Percentiles rank a stretch among this genome's conserved stretches.
phyloP scores from a whole-genome alignment of 2,113 vertebrate genomes.

The Hoplias malabaricus region DNA sequence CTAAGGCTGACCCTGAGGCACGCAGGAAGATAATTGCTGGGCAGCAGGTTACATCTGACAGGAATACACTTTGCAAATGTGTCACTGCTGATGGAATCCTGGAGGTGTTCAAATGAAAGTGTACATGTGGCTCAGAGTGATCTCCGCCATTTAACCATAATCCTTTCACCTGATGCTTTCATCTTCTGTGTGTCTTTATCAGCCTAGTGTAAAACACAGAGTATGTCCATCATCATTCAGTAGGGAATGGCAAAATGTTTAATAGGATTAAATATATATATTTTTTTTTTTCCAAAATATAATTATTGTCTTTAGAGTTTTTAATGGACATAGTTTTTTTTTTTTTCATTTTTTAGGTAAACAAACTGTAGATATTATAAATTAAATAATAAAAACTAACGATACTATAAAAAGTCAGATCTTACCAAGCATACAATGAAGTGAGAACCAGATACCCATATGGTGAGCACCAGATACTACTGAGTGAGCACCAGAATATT shows the following conservation, averaged over 20 bases:
- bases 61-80: constrained; percentile 66
- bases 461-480: too few species aligned
- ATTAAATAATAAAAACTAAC: too few species aligned
- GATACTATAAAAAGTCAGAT: too few species aligned
- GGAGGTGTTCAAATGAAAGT: constrained; percentile 54
- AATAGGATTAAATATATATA: not conserved
- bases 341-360: too few species aligned
- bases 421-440: too few species aligned
- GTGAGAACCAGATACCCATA: too few species aligned
- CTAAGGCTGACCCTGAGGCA: constrained; percentile 51
- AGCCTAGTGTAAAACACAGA: not conserved
- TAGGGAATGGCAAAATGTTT: not conserved
- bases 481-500: too few species aligned
- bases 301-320: too few species aligned
- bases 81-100: constrained; percentile 49
- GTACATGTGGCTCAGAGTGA: constrained; percentile 37
- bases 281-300: too few species aligned
- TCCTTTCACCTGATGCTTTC: not conserved
- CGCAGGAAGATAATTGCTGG: constrained; percentile 64
- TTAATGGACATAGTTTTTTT: too few species aligned
- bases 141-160: constrained; percentile 25
- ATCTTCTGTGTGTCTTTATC: not conserved
- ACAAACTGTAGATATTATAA: too few species aligned
- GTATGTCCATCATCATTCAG: not conserved
- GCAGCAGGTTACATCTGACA: constrained; percentile 67